phyloP scores from a whole-genome alignment of 2,888 invertebrate genomes.

The Meliscaeva auricollis region DNA sequence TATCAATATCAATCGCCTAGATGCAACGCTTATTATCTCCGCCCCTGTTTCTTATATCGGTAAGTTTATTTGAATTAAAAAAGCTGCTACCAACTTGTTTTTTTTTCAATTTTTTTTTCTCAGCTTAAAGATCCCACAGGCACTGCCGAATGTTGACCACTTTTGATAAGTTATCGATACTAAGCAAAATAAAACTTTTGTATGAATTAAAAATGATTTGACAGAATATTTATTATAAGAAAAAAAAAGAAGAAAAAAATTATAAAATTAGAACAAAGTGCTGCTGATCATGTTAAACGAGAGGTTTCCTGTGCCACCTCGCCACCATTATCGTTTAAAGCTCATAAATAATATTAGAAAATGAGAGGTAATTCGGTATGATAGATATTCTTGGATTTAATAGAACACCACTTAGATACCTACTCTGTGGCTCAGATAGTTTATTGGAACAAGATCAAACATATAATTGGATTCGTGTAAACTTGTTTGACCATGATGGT shows the following conservation, averaged over 20 bases:
- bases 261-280: constrained; percentile 41
- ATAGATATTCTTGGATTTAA: constrained; percentile 34
- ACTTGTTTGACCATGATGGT: constrained; percentile 56
- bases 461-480: constrained; percentile 48
- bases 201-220: constrained; percentile 11
- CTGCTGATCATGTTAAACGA: constrained; percentile 25
- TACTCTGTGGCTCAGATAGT: constrained; percentile 11
- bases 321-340: constrained; percentile 1
- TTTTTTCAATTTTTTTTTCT: constrained; percentile 9
- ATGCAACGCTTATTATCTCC: not conserved
- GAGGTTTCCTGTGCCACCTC: constrained; percentile 30
- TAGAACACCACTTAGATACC: constrained; percentile 27
- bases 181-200: not conserved
- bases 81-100: constrained; percentile 16
- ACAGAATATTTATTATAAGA: constrained; percentile 6
- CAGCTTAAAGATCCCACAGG: constrained; percentile 1
- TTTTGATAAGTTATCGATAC: constrained; percentile 14
- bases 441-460: constrained; percentile 62
- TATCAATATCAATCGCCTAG: no score
- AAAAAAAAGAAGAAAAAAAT: not conserved
- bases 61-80: constrained; percentile 1
- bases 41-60: not conserved
- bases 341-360: constrained; percentile 38
- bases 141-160: constrained; percentile 24
- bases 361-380: constrained; percentile 43